Evolutionary conservation across 2,888 invertebrate species (phyloP), one percentile per base, ranked within the genome.

Genomic region (Eupithecia centaureata): DNA sequence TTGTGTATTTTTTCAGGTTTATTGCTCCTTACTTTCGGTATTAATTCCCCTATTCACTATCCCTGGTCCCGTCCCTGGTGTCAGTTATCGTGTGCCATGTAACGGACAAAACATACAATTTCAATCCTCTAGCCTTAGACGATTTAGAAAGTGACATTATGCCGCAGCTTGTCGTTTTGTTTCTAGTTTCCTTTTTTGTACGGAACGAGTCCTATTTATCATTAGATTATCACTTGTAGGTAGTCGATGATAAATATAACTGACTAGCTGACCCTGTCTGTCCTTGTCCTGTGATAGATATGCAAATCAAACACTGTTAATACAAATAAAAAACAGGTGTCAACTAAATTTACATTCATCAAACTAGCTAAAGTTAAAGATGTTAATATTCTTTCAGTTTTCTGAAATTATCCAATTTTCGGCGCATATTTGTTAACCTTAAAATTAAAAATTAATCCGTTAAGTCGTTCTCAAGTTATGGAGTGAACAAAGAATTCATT

Each of bases 101-200:
- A 70, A 70, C 70, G 69, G 69, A 61, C 63, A 57, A 32, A 62
- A 59, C 59, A 57, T 38, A 66, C 52, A 63, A 68, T 68, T 66
- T 72, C 62, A 66, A 65, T 66, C 64, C 42, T 59, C 38, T 70
- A 65, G 67, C 38, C 62, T 57, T 68, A 63, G 71, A 71, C 72
- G 70, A 65, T 75, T 69, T 71, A 68, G 75, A 75, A 75, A 75
- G 75, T 67, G 75, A 75, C 65, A 68, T 70, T 47, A 12, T 47
- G 47, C 47, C 64, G 71, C 67, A 60, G 63, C 61, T 69, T 65
- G 67, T 67, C 66, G 69, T 67, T 70, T 71, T 67, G 69, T 67
- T 72, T 72, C 70, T 67, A 67, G 72, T 67, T 72, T 73, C 71
- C 51, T 52, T 42, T 64, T 64, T 58, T 65, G 32, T 62, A 62